Base-by-base conservation (phyloP, 2,797 vertebrate genomes). In the Arnoldichthys spilopterus region DNA sequence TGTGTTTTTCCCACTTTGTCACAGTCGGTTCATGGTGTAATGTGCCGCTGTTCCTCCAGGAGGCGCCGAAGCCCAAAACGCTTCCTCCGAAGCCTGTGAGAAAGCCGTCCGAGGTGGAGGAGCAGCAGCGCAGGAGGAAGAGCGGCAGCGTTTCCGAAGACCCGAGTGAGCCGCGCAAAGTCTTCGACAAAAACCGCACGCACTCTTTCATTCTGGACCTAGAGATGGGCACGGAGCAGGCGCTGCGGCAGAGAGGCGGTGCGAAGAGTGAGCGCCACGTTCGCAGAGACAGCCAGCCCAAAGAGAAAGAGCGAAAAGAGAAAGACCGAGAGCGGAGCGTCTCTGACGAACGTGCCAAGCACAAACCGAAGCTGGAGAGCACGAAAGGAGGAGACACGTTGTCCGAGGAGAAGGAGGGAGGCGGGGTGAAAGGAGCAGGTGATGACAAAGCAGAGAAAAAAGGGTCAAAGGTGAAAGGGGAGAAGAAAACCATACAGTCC, bases 371-470 rank as follows among this genome's bases (percentile, higher is more conserved):
- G 88, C 88, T 90, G 58, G 96, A 97, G 13, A 78, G 88, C 75
- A 95, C 87, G 92, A 85, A 89, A 77, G 64, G 74, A 59, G 72
- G 72, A 4, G 84, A 82, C 6, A 9, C 43, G 0, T 94, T 95
- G 53, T 77, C 72, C 53, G 84, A 81, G 75, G 94, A 93, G 68
- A 96, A 93, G 82, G 94, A 94, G 3, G 90, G 80, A 2, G 58
- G 84, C 59, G 88, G 91, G 12, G 88, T 82, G 9, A 86, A 95
- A 92, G 76, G 75, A 56, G 82, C 88, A 43, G 32, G 89, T 32
- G 97, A 98, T 74, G 97, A 98, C 24, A 97, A 94, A 90, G 79
- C 85, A 6, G 97, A 98, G 84, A 95, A 93, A 79, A 99, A 95
- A 86, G 89, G 78, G 20, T 63, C 71, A 13, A 99, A 96, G 85